Evolutionary conservation across 2,113 vertebrate species (phyloP).

Genomic region (Ranitomeya imitator): DNA sequence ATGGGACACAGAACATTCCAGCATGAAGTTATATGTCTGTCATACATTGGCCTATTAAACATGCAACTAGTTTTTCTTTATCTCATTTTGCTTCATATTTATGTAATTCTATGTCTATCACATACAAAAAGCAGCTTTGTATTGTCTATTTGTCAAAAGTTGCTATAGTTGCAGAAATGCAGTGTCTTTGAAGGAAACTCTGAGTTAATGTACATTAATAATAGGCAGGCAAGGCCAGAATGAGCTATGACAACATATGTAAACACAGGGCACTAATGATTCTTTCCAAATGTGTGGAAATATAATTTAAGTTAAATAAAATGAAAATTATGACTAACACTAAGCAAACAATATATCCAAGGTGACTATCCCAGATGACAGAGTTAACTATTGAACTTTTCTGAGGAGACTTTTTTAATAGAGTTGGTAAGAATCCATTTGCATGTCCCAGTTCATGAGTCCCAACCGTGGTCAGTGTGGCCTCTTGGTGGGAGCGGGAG

Average conservation of each 20-base stretch:
- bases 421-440: too few species aligned
- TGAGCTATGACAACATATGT: conserved; percentile 20
- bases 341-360: neutral
- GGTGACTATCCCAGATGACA: neutral
- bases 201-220: conserved; percentile 32
- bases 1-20: neutral
- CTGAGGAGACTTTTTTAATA: neutral
- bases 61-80: neutral
- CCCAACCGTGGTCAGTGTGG: too few species aligned
- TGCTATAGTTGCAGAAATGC: conserved; percentile 17
- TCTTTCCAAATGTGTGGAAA: conserved; percentile 52
- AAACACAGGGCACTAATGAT: conserved; percentile 6
- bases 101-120: neutral
- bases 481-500: too few species aligned
- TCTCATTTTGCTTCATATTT: neutral
- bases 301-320: conserved; percentile 3
- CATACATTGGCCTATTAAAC: neutral
- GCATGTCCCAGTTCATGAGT: too few species aligned
- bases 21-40: neutral
- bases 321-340: conserved; percentile 8
- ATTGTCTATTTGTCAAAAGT: conserved; percentile 28
- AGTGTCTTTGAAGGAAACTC: conserved; percentile 26
- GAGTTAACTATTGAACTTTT: neutral
- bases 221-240: neutral
- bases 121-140: neutral